Evolutionary conservation across 2,888 invertebrate species (phyloP), one percentile per base, ranked within the genome.

Genomic region (Hemistola chrysoprasaria): DNA sequence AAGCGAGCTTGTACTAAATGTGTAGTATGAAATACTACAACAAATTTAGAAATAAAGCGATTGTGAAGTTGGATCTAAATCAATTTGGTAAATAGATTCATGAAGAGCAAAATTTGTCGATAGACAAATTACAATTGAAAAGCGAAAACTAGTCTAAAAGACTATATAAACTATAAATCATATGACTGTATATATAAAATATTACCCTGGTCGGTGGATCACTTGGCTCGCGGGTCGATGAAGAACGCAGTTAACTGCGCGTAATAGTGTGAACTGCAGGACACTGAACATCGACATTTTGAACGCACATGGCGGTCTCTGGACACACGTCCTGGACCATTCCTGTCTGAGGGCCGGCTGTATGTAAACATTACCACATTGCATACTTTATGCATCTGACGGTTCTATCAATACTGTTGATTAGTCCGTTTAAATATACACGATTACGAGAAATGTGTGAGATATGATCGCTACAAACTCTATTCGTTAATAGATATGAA

Each of bases 271-370:
- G 81, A 85, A 76, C 68, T 79, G 85, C 84, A 86, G 80, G 77
- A 86, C 84, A 87, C 89, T 84, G 84, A 92, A 83, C 91, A 90
- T 90, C 88, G 90, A 91, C 84, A 81, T 82, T 90, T 91, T 78
- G 90, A 91, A 91, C 90, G 90, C 90, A 90, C 75, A 90, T 90
- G 83, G 90, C 89, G 84, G 84, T 83, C 78, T 74, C 68, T 71
- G 83, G 77, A 76, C 60, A 77, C 71, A 67, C 70, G 68, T 78
- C 61, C 60, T 69, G 80, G 83, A 80, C 81, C 79, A 85, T 80
- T 75, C 74, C 79, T 83, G 81, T 75, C 78, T 78, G 82, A 84
- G 82, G 78, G 82, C 83, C 78, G 81, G 67, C 62, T 65, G 66
- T 37, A 30, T 8, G 16, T 6, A 22, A 10, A 8, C 6, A 29